Evolutionary conservation across 2,888 invertebrate species (phyloP), one percentile per base, ranked within the genome.

Genomic region (Synanthedon vespiformis): DNA sequence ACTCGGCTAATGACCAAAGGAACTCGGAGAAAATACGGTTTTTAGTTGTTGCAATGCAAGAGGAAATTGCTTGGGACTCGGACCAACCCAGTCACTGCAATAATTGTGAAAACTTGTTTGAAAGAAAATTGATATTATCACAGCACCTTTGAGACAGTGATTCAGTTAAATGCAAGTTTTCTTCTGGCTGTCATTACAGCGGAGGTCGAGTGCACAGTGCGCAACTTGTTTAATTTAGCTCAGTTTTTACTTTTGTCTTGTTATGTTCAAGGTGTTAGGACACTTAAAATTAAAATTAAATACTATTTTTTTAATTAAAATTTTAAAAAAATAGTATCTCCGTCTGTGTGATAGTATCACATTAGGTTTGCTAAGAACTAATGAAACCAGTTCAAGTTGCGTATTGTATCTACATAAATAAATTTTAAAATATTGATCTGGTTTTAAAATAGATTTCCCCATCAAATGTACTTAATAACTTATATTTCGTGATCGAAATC

Each of bases 1-100:
- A 67, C 70, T 67, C 66, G 57, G 64, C 67, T 76, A 79, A 78
- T 74, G 72, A 78, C 76, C 73, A 75, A 48, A 72, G 65, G 68
- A 74, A 72, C 71, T 67, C 59, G 54, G 59, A 49, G 57, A 56
- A 72, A 76, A 71, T 67, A 68, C 59, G 67, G 64, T 68, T 69
- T 74, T 70, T 70, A 44, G 6, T 44, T 44, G 44, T 14, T 44
- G 44, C 44, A 44, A 44, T 44, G 44, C 44, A 12, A 44, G 44
- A 44, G 51, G 51, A 51, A 51, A 40, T 51, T 51, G 40, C 51
- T 51, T 40, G 40, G 13, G 44, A 44, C 44, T 44, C n/a, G n/a
- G 44, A 40, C 40, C 10, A 40, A 18, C 40, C 18, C 27, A 16
- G 44, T 44, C 44, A 12, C 44, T 44, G n/a, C 13, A 34, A 34